phyloP scores from a whole-genome alignment of 2,113 vertebrate species.

The Ginglymostoma cirratum region DNA sequence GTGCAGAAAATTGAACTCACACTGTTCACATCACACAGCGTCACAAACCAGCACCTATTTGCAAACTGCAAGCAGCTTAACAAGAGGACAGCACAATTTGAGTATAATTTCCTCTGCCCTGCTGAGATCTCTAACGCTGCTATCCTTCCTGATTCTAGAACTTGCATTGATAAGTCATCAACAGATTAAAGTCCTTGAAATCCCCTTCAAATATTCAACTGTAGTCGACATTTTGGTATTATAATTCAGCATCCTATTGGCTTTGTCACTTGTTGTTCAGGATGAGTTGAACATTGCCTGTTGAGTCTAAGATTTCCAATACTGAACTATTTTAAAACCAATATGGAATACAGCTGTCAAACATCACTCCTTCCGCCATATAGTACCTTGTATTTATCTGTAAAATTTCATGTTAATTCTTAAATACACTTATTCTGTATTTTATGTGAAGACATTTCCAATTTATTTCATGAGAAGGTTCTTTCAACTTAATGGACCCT shows the following conservation, averaged over 20 bases:
- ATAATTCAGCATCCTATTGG: background rate
- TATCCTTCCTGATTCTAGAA: background rate
- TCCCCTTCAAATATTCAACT: background rate
- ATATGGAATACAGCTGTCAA: background rate
- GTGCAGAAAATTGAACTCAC: too few relatives aligned
- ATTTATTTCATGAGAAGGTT: background rate
- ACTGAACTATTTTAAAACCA: background rate
- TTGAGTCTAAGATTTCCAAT: background rate
- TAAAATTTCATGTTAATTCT: background rate
- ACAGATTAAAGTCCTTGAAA: too few relatives aligned
- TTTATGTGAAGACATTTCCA: background rate
- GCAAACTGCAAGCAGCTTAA: background rate
- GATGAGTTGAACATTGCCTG: background rate
- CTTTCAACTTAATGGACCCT: background rate
- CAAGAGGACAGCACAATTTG: background rate
- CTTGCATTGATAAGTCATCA: too few relatives aligned
- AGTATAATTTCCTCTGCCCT: background rate
- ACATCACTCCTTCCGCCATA: background rate
- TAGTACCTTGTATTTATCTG: background rate
- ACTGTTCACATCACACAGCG: too few relatives aligned
- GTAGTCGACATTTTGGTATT: background rate
- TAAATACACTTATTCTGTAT: background rate
- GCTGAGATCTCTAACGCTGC: background rate
- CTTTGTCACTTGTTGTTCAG: background rate
- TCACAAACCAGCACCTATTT: too few relatives aligned